phyloP scores from a whole-genome alignment of 2,888 invertebrate species.

The Sthenelais limicola region DNA sequence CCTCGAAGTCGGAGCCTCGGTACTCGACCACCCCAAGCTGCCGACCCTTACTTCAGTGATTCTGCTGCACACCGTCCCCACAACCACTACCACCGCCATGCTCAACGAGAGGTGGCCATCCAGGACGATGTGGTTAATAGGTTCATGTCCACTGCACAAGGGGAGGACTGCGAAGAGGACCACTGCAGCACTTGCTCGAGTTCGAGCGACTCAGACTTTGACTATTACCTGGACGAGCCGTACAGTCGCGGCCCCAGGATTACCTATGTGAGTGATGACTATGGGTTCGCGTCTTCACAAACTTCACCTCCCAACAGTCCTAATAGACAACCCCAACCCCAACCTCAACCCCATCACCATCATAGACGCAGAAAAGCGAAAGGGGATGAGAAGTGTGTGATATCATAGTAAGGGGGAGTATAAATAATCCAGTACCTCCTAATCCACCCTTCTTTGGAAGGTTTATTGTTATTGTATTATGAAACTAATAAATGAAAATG shows the following conservation, averaged over 20 bases:
- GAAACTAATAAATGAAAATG: too few relatives aligned
- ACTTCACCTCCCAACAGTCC: conserved; percentile 33
- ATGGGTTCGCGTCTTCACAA: conserved; percentile 9
- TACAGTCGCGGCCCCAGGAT: conserved; percentile 88
- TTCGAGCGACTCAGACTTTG: conserved; percentile 82
- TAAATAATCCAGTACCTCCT: too few relatives aligned
- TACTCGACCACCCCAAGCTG: neutral
- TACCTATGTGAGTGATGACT: conserved; percentile 90
- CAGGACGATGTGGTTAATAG: neutral
- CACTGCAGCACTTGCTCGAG: conserved; percentile 88
- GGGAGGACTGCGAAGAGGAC: conserved; percentile 79
- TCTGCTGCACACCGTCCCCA: conserved; percentile 40
- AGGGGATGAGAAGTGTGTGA: conserved; percentile 36
- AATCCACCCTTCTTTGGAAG: too few relatives aligned
- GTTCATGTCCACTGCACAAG: neutral
- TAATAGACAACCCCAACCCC: neutral
- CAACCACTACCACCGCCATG: conserved; percentile 18
- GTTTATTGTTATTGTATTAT: too few relatives aligned
- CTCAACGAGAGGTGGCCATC: neutral
- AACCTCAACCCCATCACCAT: too few relatives aligned
- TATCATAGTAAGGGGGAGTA: too few relatives aligned
- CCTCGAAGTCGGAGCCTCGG: conserved; percentile 41
- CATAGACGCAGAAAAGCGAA: conserved; percentile 22
- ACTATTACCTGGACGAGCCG: conserved; percentile 86
- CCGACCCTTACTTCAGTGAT: conserved; percentile 39